Evolutionary conservation across 2,113 vertebrate species (phyloP).

Genomic region (Puntigrus tetrazona): DNA sequence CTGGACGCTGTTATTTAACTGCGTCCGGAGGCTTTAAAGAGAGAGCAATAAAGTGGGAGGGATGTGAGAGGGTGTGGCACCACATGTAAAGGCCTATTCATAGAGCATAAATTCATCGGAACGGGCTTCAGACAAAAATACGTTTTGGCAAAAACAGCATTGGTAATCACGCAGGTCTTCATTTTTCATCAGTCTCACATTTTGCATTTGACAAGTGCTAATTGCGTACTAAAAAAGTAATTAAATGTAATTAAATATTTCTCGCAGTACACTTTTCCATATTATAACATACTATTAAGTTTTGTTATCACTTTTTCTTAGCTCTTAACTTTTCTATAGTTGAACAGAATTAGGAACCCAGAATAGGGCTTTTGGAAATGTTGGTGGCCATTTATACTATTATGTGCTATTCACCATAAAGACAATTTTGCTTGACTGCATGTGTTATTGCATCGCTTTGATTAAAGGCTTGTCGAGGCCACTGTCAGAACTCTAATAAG

Average conservation of each 20-base stretch:
- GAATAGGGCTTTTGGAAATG: background rate
- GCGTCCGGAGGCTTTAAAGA: background rate
- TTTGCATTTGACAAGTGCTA: no score
- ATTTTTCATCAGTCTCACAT: no score
- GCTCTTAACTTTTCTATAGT: background rate
- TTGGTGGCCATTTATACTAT: background rate
- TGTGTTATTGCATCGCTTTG: background rate
- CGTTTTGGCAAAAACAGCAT: background rate
- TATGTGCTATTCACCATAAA: background rate
- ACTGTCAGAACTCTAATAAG: background rate
- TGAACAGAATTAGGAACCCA: background rate
- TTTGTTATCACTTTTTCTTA: background rate
- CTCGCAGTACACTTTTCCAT: background rate
- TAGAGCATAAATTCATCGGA: background rate
- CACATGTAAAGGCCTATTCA: background rate
- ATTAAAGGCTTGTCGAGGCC: background rate
- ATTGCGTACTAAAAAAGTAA: background rate
- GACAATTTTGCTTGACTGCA: background rate
- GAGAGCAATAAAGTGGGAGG: background rate
- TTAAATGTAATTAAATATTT: background rate
- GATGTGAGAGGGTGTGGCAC: background rate
- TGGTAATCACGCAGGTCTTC: background rate
- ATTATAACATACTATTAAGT: background rate
- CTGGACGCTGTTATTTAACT: conserved; percentile 9
- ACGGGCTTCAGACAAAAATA: background rate